A percentile compares a stretch with the other conserved stretches of the same genome.
phyloP scores from a whole-genome alignment of 2,797 vertebrate genomes.

The Acridotheres tristis region DNA sequence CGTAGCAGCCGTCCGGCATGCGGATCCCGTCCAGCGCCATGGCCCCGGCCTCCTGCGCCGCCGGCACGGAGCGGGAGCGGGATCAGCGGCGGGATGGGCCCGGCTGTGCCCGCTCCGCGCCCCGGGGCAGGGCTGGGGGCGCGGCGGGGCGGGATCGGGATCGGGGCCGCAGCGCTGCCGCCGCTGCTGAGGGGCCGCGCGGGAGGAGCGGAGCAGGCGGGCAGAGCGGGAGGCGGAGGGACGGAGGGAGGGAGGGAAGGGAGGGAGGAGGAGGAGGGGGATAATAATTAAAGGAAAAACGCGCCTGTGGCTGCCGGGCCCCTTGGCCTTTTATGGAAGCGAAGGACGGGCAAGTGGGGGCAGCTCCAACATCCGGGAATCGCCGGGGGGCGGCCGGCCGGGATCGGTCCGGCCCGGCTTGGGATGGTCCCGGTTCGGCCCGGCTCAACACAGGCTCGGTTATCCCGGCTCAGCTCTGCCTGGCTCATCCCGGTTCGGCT shows the following conservation, averaged over 20 bases:
- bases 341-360: slow-evolving; percentile 43
- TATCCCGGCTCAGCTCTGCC: too few species aligned
- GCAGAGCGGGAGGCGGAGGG: not conserved
- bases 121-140: not conserved
- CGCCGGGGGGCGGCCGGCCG: not conserved
- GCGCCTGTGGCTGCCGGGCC: slow-evolving; percentile 11
- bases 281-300: slow-evolving; percentile 54
- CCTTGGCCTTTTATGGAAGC: slow-evolving; percentile 64
- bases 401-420: not conserved
- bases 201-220: not conserved
- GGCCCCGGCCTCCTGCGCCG: slow-evolving; percentile 43
- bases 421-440: not conserved
- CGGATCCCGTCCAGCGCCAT: slow-evolving; percentile 99
- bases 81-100: not conserved
- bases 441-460: too few species aligned
- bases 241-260: not conserved
- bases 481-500: not conserved
- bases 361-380: slow-evolving; percentile 58
- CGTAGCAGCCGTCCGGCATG: slow-evolving; percentile 99
- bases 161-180: not conserved
- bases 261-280: not conserved
- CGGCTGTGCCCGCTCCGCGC: not conserved
- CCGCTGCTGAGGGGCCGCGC: slow-evolving; percentile 21
- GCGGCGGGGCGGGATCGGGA: not conserved
- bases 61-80: not conserved